These are phyloP conservation scores for Glyphotaelius pellucidus DNA, from an alignment of 2,888 invertebrate species.

Conservation along the genomic window DNA sequence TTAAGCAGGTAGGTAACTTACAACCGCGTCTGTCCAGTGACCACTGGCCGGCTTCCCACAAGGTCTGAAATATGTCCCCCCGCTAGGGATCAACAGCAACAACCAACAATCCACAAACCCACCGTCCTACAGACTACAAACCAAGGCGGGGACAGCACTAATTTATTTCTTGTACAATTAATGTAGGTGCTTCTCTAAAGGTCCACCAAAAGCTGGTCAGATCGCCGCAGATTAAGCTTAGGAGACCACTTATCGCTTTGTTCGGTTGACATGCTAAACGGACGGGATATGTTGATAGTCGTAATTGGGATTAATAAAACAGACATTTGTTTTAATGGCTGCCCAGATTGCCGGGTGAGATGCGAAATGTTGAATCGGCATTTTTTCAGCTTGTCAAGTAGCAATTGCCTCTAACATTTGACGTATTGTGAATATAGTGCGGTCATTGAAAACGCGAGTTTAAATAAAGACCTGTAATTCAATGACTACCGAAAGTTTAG, in stretches of 20 bases:
- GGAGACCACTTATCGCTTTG: slow-evolving; percentile 46
- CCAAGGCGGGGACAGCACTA: slow-evolving; percentile 58
- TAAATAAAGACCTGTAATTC: neutral
- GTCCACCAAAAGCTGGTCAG: slow-evolving; percentile 44
- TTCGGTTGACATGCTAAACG: slow-evolving; percentile 44
- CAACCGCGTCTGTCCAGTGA: neutral
- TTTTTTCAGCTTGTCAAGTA: neutral
- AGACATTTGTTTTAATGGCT: slow-evolving; percentile 40
- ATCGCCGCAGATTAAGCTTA: slow-evolving; percentile 37
- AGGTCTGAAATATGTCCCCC: slow-evolving; percentile 43
- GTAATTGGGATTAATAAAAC: slow-evolving; percentile 44
- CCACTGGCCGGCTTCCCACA: slow-evolving; percentile 43
- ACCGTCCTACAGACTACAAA: too few relatives aligned
- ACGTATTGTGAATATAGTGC: neutral
- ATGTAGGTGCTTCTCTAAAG: slow-evolving; percentile 49
- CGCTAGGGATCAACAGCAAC: slow-evolving; percentile 26
- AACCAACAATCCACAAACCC: neutral
- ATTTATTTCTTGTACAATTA: slow-evolving; percentile 63
- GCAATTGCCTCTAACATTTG: neutral
- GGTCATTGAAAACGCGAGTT: neutral
- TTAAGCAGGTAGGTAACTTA: neutral
- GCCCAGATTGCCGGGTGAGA: neutral
- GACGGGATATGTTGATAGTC: slow-evolving; percentile 42
- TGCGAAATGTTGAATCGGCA: neutral
- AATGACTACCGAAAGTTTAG: neutral